These are phyloP conservation scores for Hapalemur alaotrensis DNA, from an alignment of 2,797 vertebrate species.

Conservation along the genomic window DNA sequence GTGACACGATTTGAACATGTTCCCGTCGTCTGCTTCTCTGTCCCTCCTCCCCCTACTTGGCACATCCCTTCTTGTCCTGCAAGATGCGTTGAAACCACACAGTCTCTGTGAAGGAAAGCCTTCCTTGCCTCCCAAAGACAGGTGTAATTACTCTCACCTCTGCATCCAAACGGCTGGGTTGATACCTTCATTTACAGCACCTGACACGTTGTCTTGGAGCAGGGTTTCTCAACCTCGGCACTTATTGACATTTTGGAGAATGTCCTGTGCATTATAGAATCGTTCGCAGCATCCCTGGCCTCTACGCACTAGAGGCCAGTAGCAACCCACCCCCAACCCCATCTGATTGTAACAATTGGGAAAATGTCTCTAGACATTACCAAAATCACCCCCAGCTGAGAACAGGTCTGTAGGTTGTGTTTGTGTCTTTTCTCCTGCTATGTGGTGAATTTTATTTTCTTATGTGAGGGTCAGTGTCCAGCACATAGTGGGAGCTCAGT, in stretches of 20 bases:
- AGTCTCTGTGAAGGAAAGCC: background rate
- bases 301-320: background rate
- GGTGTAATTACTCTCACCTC: background rate
- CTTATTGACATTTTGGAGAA: background rate
- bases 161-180: background rate
- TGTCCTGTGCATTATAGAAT: accelerated
- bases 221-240: background rate
- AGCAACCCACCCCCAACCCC: background rate
- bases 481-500: background rate
- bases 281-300: background rate
- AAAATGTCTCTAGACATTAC: background rate
- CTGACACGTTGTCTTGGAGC: background rate
- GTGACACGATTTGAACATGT: background rate
- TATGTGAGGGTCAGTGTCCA: background rate
- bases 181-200: background rate
- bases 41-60: background rate
- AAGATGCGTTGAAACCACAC: background rate
- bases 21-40: background rate
- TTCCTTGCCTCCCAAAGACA: background rate
- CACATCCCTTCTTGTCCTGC: background rate
- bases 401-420: background rate
- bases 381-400: background rate
- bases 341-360: background rate
- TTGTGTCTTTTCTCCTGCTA: background rate
- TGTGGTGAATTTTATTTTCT: background rate